Conservation (phyloP, 2,888 invertebrate species). For the Drosophila yooni region DNA sequence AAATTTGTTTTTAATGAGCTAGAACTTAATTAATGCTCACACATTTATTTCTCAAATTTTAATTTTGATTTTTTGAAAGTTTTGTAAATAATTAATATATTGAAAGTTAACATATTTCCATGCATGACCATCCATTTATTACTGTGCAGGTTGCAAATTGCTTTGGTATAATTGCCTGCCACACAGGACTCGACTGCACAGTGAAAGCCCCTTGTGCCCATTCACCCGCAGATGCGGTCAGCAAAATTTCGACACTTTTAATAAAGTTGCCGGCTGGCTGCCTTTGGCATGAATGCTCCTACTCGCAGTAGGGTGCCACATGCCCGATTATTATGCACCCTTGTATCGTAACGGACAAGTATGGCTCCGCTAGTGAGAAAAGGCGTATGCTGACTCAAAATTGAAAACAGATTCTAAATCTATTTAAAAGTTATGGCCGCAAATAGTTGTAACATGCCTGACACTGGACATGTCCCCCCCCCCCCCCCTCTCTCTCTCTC, state of each 20-base stretch:
- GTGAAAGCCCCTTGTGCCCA: background rate
- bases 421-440: conserved; percentile 67
- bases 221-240: conserved; percentile 5
- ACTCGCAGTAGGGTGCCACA: conserved; percentile 2
- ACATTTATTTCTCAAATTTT: background rate
- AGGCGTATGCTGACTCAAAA: conserved; percentile 28
- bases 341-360: background rate
- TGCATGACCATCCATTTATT: background rate
- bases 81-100: background rate
- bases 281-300: conserved; percentile 10
- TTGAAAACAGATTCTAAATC: conserved; percentile 64
- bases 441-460: conserved; percentile 54
- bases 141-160: conserved; percentile 8
- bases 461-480: background rate
- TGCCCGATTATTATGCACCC: conserved; percentile 9
- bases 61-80: background rate
- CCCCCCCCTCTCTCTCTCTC: background rate
- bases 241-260: conserved; percentile 11
- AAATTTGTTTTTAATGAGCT: background rate
- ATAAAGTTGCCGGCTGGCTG: conserved; percentile 8
- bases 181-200: background rate
- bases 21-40: background rate
- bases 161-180: conserved; percentile 10
- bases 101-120: background rate
- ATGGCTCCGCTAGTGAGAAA: background rate